These are phyloP conservation scores for Pseudopodoces humilis DNA, from an alignment of 2,113 vertebrate genomes.

Conservation along the genomic window DNA sequence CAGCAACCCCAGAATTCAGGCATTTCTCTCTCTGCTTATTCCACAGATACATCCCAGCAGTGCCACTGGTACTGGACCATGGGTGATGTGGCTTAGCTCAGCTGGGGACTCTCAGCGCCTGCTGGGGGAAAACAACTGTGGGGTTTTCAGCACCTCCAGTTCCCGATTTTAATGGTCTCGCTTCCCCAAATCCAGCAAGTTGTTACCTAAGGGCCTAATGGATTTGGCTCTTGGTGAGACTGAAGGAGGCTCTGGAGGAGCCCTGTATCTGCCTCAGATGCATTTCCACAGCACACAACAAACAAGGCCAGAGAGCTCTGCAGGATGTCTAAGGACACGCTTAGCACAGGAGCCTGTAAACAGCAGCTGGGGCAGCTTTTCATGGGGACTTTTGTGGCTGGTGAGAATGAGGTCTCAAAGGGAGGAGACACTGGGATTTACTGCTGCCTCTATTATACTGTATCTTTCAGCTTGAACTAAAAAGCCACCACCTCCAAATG, in stretches of 20 bases:
- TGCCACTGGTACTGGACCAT: fast-evolving
- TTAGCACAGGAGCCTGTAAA: background rate
- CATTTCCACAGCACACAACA: background rate
- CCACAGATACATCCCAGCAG: background rate
- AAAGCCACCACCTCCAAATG: background rate
- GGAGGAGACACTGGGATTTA: background rate
- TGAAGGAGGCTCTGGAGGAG: background rate
- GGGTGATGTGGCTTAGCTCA: background rate
- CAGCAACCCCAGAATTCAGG: background rate
- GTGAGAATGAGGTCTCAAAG: background rate
- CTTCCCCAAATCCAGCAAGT: background rate
- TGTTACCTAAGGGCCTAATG: background rate
- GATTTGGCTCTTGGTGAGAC: background rate
- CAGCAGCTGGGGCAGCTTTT: background rate
- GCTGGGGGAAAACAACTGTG: background rate
- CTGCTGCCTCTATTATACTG: background rate
- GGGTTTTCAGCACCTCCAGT: background rate
- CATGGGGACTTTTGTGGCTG: background rate
- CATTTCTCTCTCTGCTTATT: background rate
- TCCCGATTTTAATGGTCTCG: background rate
- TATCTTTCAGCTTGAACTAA: background rate
- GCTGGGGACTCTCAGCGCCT: background rate
- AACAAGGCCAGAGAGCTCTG: background rate
- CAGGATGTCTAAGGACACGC: background rate
- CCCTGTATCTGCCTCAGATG: background rate